Evolutionary conservation across 2,888 invertebrate genomes (phyloP), one percentile per base, ranked within the genome.

Genomic region (Timema podura): DNA sequence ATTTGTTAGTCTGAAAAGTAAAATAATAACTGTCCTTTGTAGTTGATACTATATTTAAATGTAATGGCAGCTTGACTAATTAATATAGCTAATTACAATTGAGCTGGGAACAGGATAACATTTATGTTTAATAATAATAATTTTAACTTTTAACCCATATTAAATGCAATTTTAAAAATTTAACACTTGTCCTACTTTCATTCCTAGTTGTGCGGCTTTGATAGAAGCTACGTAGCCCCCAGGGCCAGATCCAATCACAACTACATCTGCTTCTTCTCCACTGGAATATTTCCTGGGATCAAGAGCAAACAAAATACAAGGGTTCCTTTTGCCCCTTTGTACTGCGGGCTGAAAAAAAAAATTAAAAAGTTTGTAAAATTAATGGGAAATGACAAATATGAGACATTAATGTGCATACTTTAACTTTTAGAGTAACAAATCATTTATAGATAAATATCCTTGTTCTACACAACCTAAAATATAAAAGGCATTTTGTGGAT

Each of bases 211-310:
- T 51, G 98, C 93, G 69, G 98, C 98, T 86, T 99, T 99, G 76
- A 99, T 98, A 45, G 99, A 92, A 71, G 99, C 99, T 68, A 99
- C 99, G 87, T 99, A 99, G 73, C 99, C 99, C 74, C 99, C 99
- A 75, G 99, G 99, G 71, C 99, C 99, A 65, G 96, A 91, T 48
- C 99, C 99, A 78, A 99, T 97, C 6, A 99, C 98, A 64, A 98
- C 96, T 75, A 99, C 79, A 82, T 99, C 99, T 45, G 92, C 93
- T 77, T 96, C 94, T 79, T 90, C 86, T 68, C 87, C 85, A 65
- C 88, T 85, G 6, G 93, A 88, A 80, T 92, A 94, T 16, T 65
- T 68, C 49, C 74, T 65, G 61, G 61, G 71, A n/a, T 73, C 72
- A 13, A 73, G 46, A 15, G 65, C 61, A 48, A 66, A 45, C 2